Percentiles rank a stretch among this genome's conserved stretches.
phyloP scores from a whole-genome alignment of 2,888 invertebrate genomes.

The Limnephilus rhombicus region DNA sequence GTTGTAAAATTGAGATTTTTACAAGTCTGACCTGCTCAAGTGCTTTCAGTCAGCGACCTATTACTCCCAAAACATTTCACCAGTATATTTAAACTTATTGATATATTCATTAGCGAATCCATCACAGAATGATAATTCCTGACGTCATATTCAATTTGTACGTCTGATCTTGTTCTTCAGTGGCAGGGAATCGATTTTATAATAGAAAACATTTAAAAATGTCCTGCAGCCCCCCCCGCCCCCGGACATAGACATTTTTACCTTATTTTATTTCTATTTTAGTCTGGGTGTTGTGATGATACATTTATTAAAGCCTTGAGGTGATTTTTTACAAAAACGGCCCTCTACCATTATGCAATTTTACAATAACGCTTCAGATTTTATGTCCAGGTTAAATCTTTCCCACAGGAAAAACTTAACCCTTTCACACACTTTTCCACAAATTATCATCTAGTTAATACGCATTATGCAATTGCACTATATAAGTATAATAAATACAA shows the following conservation, averaged over 20 bases:
- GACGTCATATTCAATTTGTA: neutral
- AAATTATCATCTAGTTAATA: too few relatives aligned
- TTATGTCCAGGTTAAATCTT: too few relatives aligned
- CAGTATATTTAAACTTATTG: neutral
- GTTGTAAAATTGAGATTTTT: conserved; percentile 17
- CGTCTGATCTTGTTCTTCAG: neutral
- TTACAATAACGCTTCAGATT: too few relatives aligned
- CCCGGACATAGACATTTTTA: neutral
- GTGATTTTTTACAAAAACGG: too few relatives aligned
- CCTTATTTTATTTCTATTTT: neutral
- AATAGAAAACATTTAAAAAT: neutral
- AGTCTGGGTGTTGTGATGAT: too few relatives aligned
- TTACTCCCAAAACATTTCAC: neutral
- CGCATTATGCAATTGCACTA: too few relatives aligned
- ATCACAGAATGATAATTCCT: neutral
- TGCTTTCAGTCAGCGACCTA: neutral
- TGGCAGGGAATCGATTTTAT: neutral
- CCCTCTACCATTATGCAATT: too few relatives aligned
- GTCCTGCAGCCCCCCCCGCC: neutral
- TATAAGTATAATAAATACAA: too few relatives aligned
- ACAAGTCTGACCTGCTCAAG: neutral
- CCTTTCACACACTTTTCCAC: too few relatives aligned
- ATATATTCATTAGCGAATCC: neutral
- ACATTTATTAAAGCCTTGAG: too few relatives aligned
- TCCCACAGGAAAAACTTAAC: too few relatives aligned